These are phyloP conservation scores for Nyctibius bracteatus DNA, from an alignment of 2,113 vertebrate genomes.

Conservation along the genomic window DNA sequence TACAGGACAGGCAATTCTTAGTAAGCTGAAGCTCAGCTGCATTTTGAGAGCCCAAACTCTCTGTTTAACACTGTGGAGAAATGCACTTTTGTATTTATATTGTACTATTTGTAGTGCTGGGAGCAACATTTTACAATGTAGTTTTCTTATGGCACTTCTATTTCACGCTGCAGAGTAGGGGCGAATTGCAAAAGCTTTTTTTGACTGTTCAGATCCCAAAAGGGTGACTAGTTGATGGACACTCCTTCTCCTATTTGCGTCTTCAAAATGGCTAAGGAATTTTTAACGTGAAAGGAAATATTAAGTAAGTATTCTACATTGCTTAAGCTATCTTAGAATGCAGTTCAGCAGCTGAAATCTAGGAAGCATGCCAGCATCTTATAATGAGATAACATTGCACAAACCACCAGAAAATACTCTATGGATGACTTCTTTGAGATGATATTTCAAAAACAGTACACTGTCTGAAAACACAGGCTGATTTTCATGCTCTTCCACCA, in stretches of 20 bases:
- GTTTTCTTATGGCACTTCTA: not conserved
- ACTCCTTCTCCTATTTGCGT: not conserved
- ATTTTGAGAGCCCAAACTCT: not conserved
- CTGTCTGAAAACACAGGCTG: not conserved
- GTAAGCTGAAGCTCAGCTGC: not conserved
- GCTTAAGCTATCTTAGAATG: not conserved
- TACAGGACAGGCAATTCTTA: not conserved
- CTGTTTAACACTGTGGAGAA: not conserved
- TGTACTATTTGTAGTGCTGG: not conserved
- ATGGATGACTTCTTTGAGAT: not conserved
- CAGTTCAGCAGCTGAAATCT: not conserved
- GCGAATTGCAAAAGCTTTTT: rapidly evolving
- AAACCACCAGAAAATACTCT: not conserved
- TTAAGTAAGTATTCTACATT: not conserved
- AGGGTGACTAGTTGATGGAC: not conserved
- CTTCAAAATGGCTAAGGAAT: not conserved
- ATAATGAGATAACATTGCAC: not conserved
- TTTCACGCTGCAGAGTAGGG: not conserved
- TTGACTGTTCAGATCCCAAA: not conserved
- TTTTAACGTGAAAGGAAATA: not conserved
- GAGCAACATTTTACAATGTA: rapidly evolving
- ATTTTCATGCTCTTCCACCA: not conserved
- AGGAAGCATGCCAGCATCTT: not conserved
- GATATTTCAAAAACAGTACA: not conserved
- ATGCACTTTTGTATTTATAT: not conserved